Conservation (phyloP, 2,888 invertebrate genomes). For the Parnassius mnemosyne region DNA sequence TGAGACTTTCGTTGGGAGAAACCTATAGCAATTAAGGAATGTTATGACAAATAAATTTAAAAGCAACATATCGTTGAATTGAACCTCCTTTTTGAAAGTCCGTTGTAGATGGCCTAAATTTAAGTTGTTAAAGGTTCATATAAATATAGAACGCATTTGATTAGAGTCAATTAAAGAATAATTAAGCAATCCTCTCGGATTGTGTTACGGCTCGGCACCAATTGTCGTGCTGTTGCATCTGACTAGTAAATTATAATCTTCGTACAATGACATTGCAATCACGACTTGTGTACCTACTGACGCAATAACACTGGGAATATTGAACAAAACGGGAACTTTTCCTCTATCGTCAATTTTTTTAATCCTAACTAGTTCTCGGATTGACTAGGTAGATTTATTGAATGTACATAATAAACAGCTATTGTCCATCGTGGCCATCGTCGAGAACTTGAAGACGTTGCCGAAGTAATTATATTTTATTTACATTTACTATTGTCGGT, state of each 20-base stretch:
- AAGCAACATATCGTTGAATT: no score
- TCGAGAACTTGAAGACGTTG: no score
- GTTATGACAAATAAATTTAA: no score
- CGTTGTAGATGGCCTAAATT: background rate
- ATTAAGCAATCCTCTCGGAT: constrained; percentile 66
- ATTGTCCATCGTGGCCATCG: no score
- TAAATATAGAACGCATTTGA: constrained; percentile 79
- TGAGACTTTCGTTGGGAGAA: no score
- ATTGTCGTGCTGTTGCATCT: constrained; percentile 58
- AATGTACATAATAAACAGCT: no score
- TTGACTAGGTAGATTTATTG: no score
- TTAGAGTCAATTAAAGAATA: constrained; percentile 76
- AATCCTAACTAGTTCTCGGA: no score
- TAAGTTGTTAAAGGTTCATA: constrained; percentile 71
- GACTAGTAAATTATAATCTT: constrained; percentile 55
- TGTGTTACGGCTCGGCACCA: constrained; percentile 57
- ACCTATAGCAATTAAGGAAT: no score
- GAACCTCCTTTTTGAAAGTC: no score
- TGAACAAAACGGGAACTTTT: background rate
- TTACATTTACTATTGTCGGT: no score
- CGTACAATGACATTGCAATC: constrained; percentile 18
- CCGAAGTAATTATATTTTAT: no score
- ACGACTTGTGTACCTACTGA: background rate
- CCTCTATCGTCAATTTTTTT: background rate
- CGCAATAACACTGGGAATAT: background rate